A percentile compares a stretch with the other conserved stretches of the same genome.
These are phyloP conservation scores for Podocnemis expansa DNA, from an alignment of 2,113 vertebrate genomes.

Conservation along the genomic window DNA sequence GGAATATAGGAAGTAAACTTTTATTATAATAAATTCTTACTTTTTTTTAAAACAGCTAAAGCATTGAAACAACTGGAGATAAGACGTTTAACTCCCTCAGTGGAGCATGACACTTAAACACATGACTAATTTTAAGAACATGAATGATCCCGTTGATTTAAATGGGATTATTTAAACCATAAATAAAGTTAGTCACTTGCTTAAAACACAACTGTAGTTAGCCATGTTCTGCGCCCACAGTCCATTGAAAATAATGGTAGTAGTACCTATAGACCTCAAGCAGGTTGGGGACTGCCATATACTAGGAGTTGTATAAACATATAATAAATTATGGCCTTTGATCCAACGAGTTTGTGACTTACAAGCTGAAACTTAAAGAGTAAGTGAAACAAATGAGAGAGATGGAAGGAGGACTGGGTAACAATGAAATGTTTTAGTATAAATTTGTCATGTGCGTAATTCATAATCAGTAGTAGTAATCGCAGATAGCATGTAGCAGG, in stretches of 20 bases:
- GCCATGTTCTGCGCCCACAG: neutral
- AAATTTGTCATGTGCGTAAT: neutral
- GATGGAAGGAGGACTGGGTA: neutral
- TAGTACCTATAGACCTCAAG: neutral
- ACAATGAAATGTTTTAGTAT: neutral
- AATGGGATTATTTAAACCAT: neutral
- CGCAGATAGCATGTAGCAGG: fast-evolving
- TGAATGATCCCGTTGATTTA: neutral
- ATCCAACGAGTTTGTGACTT: neutral
- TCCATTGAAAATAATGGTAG: neutral
- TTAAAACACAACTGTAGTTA: neutral
- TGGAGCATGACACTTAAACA: neutral
- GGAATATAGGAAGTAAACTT: neutral
- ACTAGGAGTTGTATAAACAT: neutral
- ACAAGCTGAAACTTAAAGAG: neutral
- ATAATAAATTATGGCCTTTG: neutral
- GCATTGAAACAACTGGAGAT: neutral
- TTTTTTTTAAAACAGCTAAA: conserved; percentile 13
- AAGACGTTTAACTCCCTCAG: neutral
- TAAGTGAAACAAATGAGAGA: neutral
- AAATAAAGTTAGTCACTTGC: neutral
- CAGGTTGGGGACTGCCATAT: neutral
- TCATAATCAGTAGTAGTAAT: neutral
- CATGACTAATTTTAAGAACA: neutral
- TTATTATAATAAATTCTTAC: neutral